phyloP scores from a whole-genome alignment of 2,888 invertebrate genomes.

The Spodoptera exigua region DNA sequence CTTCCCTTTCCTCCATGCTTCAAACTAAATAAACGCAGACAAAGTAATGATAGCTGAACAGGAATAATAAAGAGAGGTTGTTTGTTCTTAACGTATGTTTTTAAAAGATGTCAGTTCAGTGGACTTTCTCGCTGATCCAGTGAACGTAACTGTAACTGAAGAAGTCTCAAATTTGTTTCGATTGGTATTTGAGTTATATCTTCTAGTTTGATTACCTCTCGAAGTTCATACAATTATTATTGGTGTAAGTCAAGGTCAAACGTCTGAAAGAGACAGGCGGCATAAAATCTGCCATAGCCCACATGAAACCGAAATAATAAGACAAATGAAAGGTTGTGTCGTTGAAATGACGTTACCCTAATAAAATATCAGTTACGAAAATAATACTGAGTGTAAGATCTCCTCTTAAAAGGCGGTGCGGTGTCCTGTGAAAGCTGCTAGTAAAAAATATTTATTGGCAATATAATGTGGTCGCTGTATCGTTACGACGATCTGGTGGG shows the following conservation, averaged over 20 bases:
- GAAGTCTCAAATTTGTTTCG: too few species aligned
- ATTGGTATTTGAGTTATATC: too few species aligned
- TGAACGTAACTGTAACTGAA: too few species aligned
- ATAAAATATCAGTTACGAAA: conserved; percentile 66
- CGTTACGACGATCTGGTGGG: conserved; percentile 76
- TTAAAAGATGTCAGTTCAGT: not conserved
- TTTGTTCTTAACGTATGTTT: not conserved
- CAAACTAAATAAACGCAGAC: conserved; percentile 53
- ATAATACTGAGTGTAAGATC: conserved; percentile 67
- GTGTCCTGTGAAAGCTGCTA: conserved; percentile 68
- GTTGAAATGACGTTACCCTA: conserved; percentile 58
- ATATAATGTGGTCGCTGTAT: conserved; percentile 77
- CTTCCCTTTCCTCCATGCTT: conserved; percentile 65
- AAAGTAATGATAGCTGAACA: conserved; percentile 36
- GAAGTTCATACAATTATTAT: conserved; percentile 17
- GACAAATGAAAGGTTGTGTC: conserved; percentile 63
- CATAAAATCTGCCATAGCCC: conserved; percentile 52
- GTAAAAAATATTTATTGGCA: conserved; percentile 84
- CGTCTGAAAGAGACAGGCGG: conserved; percentile 11
- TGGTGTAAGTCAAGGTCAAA: conserved; percentile 26
- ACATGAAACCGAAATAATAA: conserved; percentile 51
- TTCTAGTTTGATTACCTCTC: not conserved
- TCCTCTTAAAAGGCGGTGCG: conserved; percentile 67
- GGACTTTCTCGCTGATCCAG: not conserved
- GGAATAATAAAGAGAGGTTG: conserved; percentile 11